Evolutionary conservation across 2,888 invertebrate species (phyloP), one percentile per base, ranked within the genome.

Genomic region (Cerceris rybyensis): DNA sequence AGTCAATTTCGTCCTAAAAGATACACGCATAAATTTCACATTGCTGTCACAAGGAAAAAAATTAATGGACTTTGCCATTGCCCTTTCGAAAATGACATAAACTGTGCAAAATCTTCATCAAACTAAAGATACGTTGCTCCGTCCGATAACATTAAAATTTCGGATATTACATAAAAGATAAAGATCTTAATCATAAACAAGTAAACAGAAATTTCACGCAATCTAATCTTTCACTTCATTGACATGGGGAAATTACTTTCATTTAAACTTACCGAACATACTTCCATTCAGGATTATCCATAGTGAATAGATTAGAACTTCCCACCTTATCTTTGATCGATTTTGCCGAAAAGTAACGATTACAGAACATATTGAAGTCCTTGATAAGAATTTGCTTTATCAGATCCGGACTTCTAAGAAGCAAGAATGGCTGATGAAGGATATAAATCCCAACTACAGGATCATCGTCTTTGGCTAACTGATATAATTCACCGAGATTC

Each of bases 251-350:
- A 52, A 13, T 7, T 55, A 17, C 41, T 17, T 41, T 7, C 28
- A 0, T 9, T 14, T 11, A 14, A 39, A 43, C 42, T 58, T 55
- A 78, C 87, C 94, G 90, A 7, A 93, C 80, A 14, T 88, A 85
- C 80, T 92, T 93, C 94, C 94, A 94, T 63, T 93, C 90, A 0
- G 93, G 93, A 75, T 93, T 93, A 66, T 91, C 89, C 57, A 93
- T 86, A 0, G 92, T 87, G 81, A 94, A 91, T 17, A 93, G 82
- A 73, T 90, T 88, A n/a, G 88, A 85, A 6, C 87, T 87, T 7
- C 89, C 86, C 1, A 93, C 57, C 0, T 88, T 81, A 61, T 93
- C 93, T 1, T 86, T 84, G 6, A 80, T 70, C 4, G 90, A 87
- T 14, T 90, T 88, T 0, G 88, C 87, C 5, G 88, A 86, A 54